Conservation (phyloP, 2,888 invertebrate genomes). For the Rhogogaster chlorosoma region DNA sequence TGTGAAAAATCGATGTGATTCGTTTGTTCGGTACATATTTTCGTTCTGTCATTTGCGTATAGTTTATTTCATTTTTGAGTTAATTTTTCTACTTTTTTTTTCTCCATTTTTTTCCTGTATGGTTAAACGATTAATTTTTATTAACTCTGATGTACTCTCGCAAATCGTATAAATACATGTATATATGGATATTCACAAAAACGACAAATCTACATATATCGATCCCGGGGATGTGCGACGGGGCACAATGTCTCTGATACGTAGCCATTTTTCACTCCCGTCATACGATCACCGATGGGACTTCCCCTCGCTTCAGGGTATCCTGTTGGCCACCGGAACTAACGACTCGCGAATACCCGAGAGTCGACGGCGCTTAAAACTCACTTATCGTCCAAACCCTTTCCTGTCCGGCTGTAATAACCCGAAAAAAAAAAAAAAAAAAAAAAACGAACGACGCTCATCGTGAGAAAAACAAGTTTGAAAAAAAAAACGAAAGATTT, state of each 20-base stretch:
- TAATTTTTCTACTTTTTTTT: not conserved
- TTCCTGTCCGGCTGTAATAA: slow-evolving; percentile 10
- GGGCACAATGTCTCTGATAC: slow-evolving; percentile 33
- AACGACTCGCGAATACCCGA: slow-evolving; percentile 36
- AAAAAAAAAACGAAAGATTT: too few species aligned
- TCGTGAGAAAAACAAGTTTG: not conserved
- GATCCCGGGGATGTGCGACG: slow-evolving; percentile 7
- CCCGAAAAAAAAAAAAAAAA: not conserved
- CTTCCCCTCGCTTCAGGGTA: not conserved
- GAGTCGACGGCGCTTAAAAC: slow-evolving; percentile 30
- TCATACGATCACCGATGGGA: slow-evolving; percentile 25
- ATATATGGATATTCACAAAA: not conserved
- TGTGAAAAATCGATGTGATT: not conserved
- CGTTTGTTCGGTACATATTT: not conserved
- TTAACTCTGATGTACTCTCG: slow-evolving; percentile 14
- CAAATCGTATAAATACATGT: too few species aligned
- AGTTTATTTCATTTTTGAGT: not conserved
- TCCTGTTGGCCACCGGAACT: slow-evolving; percentile 30
- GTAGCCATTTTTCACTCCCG: slow-evolving; percentile 44
- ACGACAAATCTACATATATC: slow-evolving; percentile 21
- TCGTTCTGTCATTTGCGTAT: not conserved
- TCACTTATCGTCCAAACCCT: slow-evolving; percentile 38
- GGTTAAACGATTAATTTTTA: not conserved
- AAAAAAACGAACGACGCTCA: not conserved
- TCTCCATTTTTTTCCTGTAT: not conserved